These are phyloP conservation scores for Malaclemys terrapin DNA, from an alignment of 2,113 vertebrate genomes.

Conservation along the genomic window DNA sequence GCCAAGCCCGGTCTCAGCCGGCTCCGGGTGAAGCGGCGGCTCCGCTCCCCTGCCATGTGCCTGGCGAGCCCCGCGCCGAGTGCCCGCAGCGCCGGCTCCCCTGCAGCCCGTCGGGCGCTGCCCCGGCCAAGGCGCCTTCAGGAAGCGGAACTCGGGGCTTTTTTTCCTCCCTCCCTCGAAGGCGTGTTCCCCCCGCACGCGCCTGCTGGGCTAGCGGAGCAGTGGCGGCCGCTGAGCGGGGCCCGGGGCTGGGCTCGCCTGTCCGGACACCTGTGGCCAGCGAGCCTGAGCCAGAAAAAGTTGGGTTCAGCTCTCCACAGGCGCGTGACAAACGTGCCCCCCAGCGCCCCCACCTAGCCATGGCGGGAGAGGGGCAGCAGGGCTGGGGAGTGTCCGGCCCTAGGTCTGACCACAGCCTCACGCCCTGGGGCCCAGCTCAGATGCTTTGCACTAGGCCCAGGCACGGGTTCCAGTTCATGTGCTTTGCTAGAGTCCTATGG, in stretches of 20 bases:
- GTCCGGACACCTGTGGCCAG: background rate
- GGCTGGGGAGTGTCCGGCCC: background rate
- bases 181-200: constrained; percentile 36
- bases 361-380: accelerated
- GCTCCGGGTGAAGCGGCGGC: constrained; percentile 94
- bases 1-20: constrained; percentile 91
- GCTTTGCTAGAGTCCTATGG: no score
- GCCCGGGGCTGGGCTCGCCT: background rate
- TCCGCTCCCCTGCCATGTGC: constrained; percentile 83
- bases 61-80: background rate
- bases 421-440: no score
- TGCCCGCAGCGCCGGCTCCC: background rate
- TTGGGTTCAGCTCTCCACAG: background rate
- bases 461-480: no score
- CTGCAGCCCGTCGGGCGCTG: background rate
- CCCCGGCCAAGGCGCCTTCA: constrained; percentile 53
- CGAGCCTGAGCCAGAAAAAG: no score
- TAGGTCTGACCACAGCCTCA: no score
- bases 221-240: background rate
- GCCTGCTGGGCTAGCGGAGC: background rate
- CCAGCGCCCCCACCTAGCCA: no score
- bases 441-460: no score
- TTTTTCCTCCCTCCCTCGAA: constrained; percentile 23
- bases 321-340: background rate
- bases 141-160: constrained; percentile 80